Evolutionary conservation across 2,888 invertebrate species (phyloP), one percentile per base, ranked within the genome.

Genomic region (Brachypterus glaber): DNA sequence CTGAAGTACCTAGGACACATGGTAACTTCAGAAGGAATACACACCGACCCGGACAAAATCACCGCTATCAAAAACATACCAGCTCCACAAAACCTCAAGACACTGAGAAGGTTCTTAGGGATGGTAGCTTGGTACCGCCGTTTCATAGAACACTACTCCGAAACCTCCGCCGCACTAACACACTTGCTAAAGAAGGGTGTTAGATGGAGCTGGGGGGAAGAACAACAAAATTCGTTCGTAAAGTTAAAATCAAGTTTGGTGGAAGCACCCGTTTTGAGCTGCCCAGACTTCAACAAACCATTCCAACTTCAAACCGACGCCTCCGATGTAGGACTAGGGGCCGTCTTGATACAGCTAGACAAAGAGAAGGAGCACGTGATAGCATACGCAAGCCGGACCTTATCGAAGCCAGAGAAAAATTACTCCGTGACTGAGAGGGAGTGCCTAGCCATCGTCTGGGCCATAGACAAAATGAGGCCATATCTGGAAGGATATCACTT

Each of bases 281-380:
- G n/a, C 29, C 29, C 29, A 29, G 11, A 29, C 29, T 29, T 29
- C 11, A 11, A 13, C 7, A 11, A 29, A 29, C 29, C 29, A 7
- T 29, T 29, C 11, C 5, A 7, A 11, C 13, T 29, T 7, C 5
- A 5, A 29, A 29, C 29, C 5, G 29, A 29, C 29, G 29, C 29
- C n/a, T 29, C 29, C 8, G 30, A 49, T 18, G 49, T 39, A 35
- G 55, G 49, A 5, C 41, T 49, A 15, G 53, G 49, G n/a, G 32
- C 32, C 11, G 16, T 32, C 7, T 8, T 32, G 5, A 17, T 4
- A 4, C 43, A 43, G 17, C 25, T 26, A 11, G 26, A 26, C 1
- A 30, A 27, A 12, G 33, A 15, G 12, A 14, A 29, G 1, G 44
- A 44, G 18, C 13, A 35, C 4, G 40, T 40, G 2, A 36, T 45